Conservation (phyloP, 2,797 vertebrate species). For the Eulemur mongoz region DNA sequence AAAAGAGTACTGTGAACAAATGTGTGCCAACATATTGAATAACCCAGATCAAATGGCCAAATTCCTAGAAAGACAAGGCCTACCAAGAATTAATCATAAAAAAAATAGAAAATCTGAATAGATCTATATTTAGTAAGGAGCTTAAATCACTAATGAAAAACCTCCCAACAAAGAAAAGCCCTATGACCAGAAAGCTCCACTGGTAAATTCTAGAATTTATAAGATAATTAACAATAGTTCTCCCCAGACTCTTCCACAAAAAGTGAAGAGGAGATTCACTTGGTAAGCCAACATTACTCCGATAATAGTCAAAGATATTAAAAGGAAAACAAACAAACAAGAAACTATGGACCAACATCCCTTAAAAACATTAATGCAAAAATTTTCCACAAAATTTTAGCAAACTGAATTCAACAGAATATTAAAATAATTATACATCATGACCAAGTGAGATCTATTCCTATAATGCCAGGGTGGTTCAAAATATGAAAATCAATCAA, state of each 20-base stretch:
- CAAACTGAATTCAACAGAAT: background rate
- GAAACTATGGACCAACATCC: background rate
- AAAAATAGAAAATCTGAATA: background rate
- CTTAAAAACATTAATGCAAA: background rate
- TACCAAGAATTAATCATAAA: background rate
- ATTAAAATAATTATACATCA: background rate
- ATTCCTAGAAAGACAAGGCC: constrained; percentile 3
- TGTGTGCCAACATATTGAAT: background rate
- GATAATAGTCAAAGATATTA: background rate
- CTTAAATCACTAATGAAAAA: constrained; percentile 5
- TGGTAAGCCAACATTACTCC: background rate
- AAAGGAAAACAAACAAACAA: background rate
- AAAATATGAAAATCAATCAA: background rate
- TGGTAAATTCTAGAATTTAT: background rate
- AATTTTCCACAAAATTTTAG: background rate
- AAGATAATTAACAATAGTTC: background rate
- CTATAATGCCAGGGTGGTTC: background rate
- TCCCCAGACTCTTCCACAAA: background rate
- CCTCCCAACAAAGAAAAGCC: background rate
- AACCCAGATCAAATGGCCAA: background rate
- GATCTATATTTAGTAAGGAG: background rate
- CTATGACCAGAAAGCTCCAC: background rate
- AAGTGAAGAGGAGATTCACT: background rate
- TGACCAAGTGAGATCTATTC: background rate
- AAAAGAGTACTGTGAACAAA: background rate